Conservation (phyloP, 1,140 invertebrate genomes). For the Brachionus rubens region DNA sequence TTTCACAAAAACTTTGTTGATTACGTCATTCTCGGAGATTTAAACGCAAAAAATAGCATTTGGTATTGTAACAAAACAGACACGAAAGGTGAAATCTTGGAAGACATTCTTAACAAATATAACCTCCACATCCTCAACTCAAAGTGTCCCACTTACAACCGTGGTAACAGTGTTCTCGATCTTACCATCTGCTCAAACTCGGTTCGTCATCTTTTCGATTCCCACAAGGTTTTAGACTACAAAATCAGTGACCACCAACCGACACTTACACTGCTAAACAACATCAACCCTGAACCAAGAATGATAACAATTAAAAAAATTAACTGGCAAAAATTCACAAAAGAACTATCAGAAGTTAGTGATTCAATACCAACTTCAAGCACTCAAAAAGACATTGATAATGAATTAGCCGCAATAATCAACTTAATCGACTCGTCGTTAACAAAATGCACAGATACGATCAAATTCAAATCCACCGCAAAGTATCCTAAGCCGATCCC, state of each 20-base stretch:
- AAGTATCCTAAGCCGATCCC: neutral
- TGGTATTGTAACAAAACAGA: neutral
- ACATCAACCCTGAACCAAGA: too few relatives aligned
- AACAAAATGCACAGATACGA: neutral
- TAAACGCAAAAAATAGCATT: neutral
- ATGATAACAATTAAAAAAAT: too few relatives aligned
- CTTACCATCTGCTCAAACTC: neutral
- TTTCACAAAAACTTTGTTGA: too few relatives aligned
- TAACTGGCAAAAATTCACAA: too few relatives aligned
- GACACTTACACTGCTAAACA: too few relatives aligned
- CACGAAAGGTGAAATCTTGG: neutral
- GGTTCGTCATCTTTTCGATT: too few relatives aligned
- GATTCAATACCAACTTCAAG: neutral
- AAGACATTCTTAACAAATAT: neutral
- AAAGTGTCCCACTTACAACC: neutral
- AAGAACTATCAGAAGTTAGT: slow-evolving; percentile 4
- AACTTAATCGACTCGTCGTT: neutral
- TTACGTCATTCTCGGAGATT: too few relatives aligned
- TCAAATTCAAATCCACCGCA: neutral
- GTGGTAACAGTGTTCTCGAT: slow-evolving; percentile 11
- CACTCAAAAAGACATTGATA: neutral
- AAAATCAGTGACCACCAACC: too few relatives aligned
- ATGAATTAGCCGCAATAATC: neutral
- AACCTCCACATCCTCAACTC: too few relatives aligned
- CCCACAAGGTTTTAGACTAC: too few relatives aligned